These are phyloP conservation scores for Platycheirus albimanus DNA, from an alignment of 2,888 invertebrate species.

Conservation along the genomic window DNA sequence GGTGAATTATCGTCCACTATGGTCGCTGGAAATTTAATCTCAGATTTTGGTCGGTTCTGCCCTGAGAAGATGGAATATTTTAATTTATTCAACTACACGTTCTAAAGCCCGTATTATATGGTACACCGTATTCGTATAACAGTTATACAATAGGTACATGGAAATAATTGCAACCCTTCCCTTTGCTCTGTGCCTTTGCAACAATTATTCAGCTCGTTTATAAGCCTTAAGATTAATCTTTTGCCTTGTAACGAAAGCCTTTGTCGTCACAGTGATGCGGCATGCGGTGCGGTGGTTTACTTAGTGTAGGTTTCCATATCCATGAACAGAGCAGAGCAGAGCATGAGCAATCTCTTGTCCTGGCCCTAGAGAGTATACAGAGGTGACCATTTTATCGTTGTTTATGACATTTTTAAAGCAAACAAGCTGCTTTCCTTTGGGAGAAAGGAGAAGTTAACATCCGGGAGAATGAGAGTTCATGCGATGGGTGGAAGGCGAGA, in stretches of 20 bases:
- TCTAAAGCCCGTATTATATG: conserved; percentile 32
- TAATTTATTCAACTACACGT: conserved; percentile 73
- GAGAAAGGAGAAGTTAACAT: conserved; percentile 10
- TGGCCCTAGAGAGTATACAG: conserved; percentile 1
- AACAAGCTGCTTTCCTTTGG: conserved; percentile 60
- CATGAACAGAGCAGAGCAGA: too few species aligned
- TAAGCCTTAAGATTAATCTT: conserved; percentile 71
- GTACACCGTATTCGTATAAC: too few species aligned
- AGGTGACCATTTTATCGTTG: conserved; percentile 72
- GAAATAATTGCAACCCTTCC: conserved; percentile 52
- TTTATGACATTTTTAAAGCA: conserved; percentile 72
- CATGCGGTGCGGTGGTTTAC: conserved; percentile 62
- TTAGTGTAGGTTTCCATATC: conserved; percentile 37
- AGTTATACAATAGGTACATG: not conserved
- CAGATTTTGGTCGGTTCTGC: conserved; percentile 52
- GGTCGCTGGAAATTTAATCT: conserved; percentile 62
- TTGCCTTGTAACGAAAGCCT: conserved; percentile 73
- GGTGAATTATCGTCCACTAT: conserved; percentile 50
- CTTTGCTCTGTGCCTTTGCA: conserved; percentile 16
- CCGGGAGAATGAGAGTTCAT: conserved; percentile 1
- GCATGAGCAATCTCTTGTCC: conserved; percentile 22
- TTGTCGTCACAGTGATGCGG: conserved; percentile 67
- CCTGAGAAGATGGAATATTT: conserved; percentile 64
- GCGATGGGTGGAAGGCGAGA: too few species aligned
- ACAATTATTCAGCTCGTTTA: conserved; percentile 67